phyloP scores from a whole-genome alignment of 1,140 invertebrate species.

The Dendroctonus ponderosae region DNA sequence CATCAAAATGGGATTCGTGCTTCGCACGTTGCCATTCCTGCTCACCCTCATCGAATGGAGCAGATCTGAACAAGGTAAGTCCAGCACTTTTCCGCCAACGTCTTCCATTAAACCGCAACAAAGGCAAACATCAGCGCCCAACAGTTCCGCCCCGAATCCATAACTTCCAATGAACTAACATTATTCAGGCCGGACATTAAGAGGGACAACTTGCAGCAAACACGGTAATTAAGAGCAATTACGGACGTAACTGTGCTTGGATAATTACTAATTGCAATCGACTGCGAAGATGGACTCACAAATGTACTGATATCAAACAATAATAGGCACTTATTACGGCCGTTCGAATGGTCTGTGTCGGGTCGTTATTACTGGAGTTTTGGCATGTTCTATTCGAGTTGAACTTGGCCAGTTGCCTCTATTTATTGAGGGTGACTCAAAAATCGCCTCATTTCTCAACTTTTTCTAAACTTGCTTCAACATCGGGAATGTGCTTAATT shows the following conservation, averaged over 20 bases:
- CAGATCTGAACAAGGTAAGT: slow-evolving; percentile 40
- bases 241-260: slow-evolving; percentile 24
- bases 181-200: slow-evolving; percentile 13
- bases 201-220: slow-evolving; percentile 25
- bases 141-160: too few relatives aligned
- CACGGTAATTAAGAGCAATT: slow-evolving; percentile 29
- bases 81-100: too few relatives aligned
- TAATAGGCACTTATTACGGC: slow-evolving; percentile 27
- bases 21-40: slow-evolving; percentile 36
- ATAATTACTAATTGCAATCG: slow-evolving; percentile 29
- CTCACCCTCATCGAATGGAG: slow-evolving; percentile 30
- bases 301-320: slow-evolving; percentile 29
- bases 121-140: too few relatives aligned
- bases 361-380: slow-evolving; percentile 11
- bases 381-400: neutral
- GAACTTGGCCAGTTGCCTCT: too few relatives aligned
- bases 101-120: too few relatives aligned
- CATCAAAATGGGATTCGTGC: slow-evolving; percentile 38
- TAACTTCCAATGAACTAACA: too few relatives aligned
- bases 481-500: too few relatives aligned
- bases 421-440: too few relatives aligned
- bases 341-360: slow-evolving; percentile 6
- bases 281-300: slow-evolving; percentile 26
- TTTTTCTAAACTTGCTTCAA: too few relatives aligned
- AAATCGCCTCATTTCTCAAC: too few relatives aligned